Evolutionary conservation across 2,113 vertebrate species (phyloP).

Genomic region (Octodon degus): DNA sequence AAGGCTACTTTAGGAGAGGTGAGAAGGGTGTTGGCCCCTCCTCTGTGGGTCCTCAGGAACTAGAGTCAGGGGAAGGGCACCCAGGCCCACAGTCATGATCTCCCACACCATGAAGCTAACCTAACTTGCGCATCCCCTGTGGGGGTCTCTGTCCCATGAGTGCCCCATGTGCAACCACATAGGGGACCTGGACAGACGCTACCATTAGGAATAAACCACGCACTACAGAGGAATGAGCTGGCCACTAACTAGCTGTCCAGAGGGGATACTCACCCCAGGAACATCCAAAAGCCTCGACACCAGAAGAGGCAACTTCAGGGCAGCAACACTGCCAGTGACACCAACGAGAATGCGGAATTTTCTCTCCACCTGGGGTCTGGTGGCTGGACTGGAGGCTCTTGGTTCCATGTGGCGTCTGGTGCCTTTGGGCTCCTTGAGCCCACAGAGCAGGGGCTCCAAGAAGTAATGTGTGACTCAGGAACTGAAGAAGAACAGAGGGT

Average conservation of each 20-base stretch:
- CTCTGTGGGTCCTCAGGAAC: neutral
- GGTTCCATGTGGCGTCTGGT: neutral
- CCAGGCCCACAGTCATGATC: neutral
- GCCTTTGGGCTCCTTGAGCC: neutral
- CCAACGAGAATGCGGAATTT: conserved; percentile 89
- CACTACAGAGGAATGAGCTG: neutral
- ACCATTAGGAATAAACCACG: neutral
- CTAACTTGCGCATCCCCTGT: neutral
- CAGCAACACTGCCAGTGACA: conserved; percentile 95
- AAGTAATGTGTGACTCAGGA: neutral
- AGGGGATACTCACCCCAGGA: conserved; percentile 88
- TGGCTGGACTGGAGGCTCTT: neutral
- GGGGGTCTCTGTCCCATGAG: neutral
- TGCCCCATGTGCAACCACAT: neutral
- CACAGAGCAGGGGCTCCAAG: conserved; percentile 66
- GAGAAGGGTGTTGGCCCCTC: neutral
- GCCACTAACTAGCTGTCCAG: neutral
- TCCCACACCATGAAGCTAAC: neutral
- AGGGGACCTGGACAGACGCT: neutral
- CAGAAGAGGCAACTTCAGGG: conserved; percentile 93
- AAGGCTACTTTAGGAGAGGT: neutral
- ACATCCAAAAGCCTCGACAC: conserved; percentile 89
- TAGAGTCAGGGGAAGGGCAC: neutral
- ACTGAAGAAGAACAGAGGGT: conserved; percentile 57
- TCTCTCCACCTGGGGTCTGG: neutral